A percentile compares a stretch with the other conserved stretches of the same genome.
Evolutionary conservation across 2,113 vertebrate genomes (phyloP).

Genomic region (Osmerus eperlanus): DNA sequence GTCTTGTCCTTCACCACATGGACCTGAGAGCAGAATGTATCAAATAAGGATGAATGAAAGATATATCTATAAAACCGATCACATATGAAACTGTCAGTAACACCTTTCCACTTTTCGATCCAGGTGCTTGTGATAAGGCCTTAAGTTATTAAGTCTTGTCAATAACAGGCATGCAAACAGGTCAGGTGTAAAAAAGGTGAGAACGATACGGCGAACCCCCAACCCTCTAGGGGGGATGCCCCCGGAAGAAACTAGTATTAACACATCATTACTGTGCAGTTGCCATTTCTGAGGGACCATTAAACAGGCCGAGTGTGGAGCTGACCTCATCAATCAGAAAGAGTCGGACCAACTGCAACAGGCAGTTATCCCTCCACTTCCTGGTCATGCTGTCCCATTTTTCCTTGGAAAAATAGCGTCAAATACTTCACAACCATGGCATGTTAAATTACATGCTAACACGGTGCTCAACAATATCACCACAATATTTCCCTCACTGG

Average conservation of each 20-base stretch:
- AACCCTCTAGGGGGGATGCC: too few species aligned
- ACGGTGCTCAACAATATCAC: background rate
- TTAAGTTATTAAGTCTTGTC: too few species aligned
- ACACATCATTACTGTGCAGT: background rate
- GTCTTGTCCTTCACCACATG: slow-evolving; percentile 91
- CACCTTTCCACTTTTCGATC: too few species aligned
- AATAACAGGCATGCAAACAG: too few species aligned
- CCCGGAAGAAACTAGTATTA: background rate
- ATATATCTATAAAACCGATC: too few species aligned
- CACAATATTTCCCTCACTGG: slow-evolving; percentile 76
- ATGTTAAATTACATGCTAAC: background rate
- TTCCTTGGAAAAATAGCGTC: slow-evolving; percentile 72
- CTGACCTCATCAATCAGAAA: slow-evolving; percentile 95
- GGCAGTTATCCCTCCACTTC: slow-evolving; percentile 90
- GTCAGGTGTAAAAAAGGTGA: too few species aligned
- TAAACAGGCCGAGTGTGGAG: background rate
- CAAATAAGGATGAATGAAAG: background rate
- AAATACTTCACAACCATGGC: background rate
- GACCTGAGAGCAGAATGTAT: slow-evolving; percentile 68
- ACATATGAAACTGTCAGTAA: too few species aligned
- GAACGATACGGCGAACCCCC: too few species aligned
- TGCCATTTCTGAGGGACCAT: background rate
- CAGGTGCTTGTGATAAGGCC: too few species aligned
- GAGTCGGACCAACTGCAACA: slow-evolving; percentile 87
- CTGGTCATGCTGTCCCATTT: slow-evolving; percentile 99